A percentile compares a stretch with the other conserved stretches of the same genome.
These are phyloP conservation scores for Vireo griseus DNA, from an alignment of 2,797 vertebrate species.

Conservation along the genomic window DNA sequence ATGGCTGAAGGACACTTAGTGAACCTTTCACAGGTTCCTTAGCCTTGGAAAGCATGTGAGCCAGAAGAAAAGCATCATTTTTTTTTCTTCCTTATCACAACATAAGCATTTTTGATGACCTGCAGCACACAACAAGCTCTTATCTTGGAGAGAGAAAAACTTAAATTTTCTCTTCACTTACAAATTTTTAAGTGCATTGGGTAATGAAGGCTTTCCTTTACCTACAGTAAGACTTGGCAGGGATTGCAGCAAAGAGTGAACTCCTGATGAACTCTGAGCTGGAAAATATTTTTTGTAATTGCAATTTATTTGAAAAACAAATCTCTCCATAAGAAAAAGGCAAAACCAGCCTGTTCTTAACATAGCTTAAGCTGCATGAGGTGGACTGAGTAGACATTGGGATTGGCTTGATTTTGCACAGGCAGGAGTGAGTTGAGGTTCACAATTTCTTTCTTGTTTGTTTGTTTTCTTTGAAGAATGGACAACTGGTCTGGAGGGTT, in stretches of 20 bases:
- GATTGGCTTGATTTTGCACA: neutral
- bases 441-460: neutral
- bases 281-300: neutral
- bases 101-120: neutral
- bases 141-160: neutral
- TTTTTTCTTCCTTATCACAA: neutral
- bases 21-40: neutral
- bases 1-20: neutral
- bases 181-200: neutral
- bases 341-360: neutral
- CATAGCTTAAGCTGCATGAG: neutral
- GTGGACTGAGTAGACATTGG: neutral
- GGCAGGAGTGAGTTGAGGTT: neutral
- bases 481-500: conserved; percentile 88
- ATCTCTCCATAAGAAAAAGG: neutral
- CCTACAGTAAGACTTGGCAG: neutral
- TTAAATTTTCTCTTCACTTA: neutral
- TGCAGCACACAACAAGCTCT: neutral
- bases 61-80: neutral
- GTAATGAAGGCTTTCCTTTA: neutral
- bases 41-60: neutral
- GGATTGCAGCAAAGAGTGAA: neutral
- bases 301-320: neutral
- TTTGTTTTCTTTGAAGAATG: conserved; percentile 79
- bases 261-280: neutral